A percentile compares a stretch with the other conserved stretches of the same genome.
phyloP scores from a whole-genome alignment of 2,797 vertebrate species.

The Phrynocephalus forsythii region DNA sequence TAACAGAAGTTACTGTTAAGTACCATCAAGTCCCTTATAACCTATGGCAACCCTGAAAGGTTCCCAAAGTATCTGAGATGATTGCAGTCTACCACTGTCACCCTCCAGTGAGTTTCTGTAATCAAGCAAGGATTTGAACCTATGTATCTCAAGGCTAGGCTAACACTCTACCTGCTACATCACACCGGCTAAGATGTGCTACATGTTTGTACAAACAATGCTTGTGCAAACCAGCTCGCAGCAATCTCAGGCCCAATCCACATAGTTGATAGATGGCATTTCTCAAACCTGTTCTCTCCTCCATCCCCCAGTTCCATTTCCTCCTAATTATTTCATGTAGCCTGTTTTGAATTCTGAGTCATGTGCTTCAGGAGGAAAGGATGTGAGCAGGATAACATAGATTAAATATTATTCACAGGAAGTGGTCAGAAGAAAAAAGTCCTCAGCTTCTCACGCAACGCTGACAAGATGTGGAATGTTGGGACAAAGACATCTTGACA shows the following conservation, averaged over 20 bases:
- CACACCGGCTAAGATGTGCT: too few relatives aligned
- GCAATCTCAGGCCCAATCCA: background rate
- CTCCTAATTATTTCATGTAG: background rate
- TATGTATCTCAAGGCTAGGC: too few relatives aligned
- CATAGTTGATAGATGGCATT: background rate
- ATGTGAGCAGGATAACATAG: background rate
- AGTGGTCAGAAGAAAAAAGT: background rate
- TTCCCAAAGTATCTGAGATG: too few relatives aligned
- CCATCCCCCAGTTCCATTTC: background rate
- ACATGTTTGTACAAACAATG: too few relatives aligned
- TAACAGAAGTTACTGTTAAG: too few relatives aligned
- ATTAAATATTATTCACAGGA: background rate
- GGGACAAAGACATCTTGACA: background rate
- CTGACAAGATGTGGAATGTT: too few relatives aligned
- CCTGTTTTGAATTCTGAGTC: background rate
- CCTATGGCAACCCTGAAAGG: too few relatives aligned
- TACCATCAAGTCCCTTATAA: too few relatives aligned
- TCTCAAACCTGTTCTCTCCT: background rate
- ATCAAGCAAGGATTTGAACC: too few relatives aligned
- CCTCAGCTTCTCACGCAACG: background rate
- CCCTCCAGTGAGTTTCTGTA: too few relatives aligned
- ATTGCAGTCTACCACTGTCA: too few relatives aligned
- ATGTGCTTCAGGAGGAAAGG: background rate
- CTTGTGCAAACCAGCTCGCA: background rate
- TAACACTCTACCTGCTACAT: too few relatives aligned